Evolutionary conservation across 1,140 invertebrate species (phyloP), one percentile per base, ranked within the genome.

Genomic region (Amphibalanus amphitrite): DNA sequence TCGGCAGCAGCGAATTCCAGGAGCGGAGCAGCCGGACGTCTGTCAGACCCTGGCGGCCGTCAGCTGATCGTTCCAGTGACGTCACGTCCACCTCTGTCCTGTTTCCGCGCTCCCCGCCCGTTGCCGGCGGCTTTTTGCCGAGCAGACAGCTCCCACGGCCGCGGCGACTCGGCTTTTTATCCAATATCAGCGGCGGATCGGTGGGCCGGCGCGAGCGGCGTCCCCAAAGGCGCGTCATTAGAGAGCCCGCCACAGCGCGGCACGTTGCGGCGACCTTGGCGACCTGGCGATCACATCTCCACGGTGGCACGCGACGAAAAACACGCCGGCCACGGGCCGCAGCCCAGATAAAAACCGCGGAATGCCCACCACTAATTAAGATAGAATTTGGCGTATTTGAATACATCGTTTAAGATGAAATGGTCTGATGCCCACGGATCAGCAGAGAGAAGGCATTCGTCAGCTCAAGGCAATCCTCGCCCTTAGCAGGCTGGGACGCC

Each of bases 391-490:
- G 47, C 47, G 47, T 59, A 59, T 59, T 59, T 59, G 47, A 59
- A 59, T 59, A 59, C 47, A 59, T 17, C 13, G 13, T 23, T 59
- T 59, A 59, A 59, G 47, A 59, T 59, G 47, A 23, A 59, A 59
- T 59, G 47, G 47, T 59, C 47, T 59, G 47, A 59, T 59, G 47
- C 47, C 10, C 47, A 17, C 47, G 20, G 47, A 68, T 67, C 72
- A 8, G 65, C 71, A 25, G 70, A 72, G 23, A 71, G 73, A 67
- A 29, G 72, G 28, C 40, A 69, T 64, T 74, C 73, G 25, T 72
- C 73, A 8, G 73, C 72, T 68, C 72, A 72, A 40, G 72, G 69
- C n/a, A 72, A 74, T 26, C 73, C 73, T 10, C 72, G 73, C 38
- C 72, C 72, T 25, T 72, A 72, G 40, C 72, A 71, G 38, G 20